Percentiles rank a stretch among this genome's conserved stretches.
Conservation (phyloP, 2,797 vertebrate genomes). For the Pangasius sanitwongsei region DNA sequence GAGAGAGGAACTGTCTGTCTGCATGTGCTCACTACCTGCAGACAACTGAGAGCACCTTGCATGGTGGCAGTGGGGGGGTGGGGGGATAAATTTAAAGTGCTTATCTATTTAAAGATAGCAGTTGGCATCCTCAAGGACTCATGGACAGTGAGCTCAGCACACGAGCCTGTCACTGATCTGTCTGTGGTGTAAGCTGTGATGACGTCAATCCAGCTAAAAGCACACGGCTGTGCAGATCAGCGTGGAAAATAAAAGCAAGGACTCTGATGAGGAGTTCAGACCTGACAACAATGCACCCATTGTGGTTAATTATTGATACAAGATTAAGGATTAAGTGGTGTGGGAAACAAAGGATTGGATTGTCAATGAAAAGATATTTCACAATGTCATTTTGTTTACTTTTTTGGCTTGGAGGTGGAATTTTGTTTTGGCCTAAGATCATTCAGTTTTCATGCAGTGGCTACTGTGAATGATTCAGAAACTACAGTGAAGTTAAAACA, state of each 20-base stretch:
- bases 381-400: background rate
- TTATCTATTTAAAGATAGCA: slow-evolving; percentile 81
- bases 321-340: background rate
- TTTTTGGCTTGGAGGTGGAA: background rate
- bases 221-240: slow-evolving; percentile 46
- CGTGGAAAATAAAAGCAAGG: slow-evolving; percentile 46
- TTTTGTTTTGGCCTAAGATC: background rate
- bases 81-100: slow-evolving; percentile 66
- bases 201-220: slow-evolving; percentile 62
- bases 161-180: slow-evolving; percentile 73
- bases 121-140: slow-evolving; percentile 61
- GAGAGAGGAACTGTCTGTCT: slow-evolving; percentile 24
- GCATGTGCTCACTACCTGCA: slow-evolving; percentile 65
- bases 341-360: background rate
- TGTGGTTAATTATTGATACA: slow-evolving; percentile 39
- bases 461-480: background rate
- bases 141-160: slow-evolving; percentile 60
- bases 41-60: slow-evolving; percentile 58
- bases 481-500: background rate
- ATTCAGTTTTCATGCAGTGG: too few species aligned
- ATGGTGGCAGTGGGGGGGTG: slow-evolving; percentile 40
- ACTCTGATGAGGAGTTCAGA: slow-evolving; percentile 33
- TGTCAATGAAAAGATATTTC: background rate
- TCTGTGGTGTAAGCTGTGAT: slow-evolving; percentile 63
- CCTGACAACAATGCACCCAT: slow-evolving; percentile 34